Conservation (phyloP, 2,888 invertebrate genomes). For the Crocallis elinguaria region DNA sequence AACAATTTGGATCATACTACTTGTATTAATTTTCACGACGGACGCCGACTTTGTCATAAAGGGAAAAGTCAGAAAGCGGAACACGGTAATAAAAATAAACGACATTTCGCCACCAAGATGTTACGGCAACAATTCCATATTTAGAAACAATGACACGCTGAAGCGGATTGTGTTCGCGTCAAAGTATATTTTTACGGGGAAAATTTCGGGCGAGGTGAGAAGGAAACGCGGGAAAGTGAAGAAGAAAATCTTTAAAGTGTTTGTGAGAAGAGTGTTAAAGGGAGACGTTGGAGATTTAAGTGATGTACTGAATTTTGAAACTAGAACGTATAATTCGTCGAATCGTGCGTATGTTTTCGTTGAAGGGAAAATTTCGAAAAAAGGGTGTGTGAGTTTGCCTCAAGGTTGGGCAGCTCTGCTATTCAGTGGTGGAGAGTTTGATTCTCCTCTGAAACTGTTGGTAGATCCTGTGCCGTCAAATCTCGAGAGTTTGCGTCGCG, state of each 20-base stretch:
- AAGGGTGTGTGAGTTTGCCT: constrained; percentile 49
- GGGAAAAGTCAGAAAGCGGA: constrained; percentile 76
- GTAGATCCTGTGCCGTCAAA: constrained; percentile 76
- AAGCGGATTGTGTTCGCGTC: constrained; percentile 69
- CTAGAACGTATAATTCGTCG: constrained; percentile 71
- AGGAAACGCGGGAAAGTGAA: constrained; percentile 59
- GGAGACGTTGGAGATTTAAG: constrained; percentile 74
- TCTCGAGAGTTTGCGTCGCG: constrained; percentile 69
- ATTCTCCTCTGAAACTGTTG: constrained; percentile 66
- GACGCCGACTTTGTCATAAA: constrained; percentile 68
- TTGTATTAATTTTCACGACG: constrained; percentile 55
- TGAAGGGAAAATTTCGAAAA: constrained; percentile 61
- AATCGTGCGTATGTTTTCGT: constrained; percentile 71
- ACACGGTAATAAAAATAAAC: constrained; percentile 74
- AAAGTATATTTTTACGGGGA: constrained; percentile 80
- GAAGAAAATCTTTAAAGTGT: constrained; percentile 74
- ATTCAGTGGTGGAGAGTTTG: constrained; percentile 60
- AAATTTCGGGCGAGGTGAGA: constrained; percentile 72
- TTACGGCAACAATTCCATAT: constrained; percentile 69
- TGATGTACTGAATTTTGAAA: constrained; percentile 76
- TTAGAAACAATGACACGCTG: constrained; percentile 73
- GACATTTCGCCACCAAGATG: constrained; percentile 65
- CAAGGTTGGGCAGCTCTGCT: constrained; percentile 70
- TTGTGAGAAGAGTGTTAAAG: constrained; percentile 75
- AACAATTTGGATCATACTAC: constrained; percentile 47